Evolutionary conservation across 2,888 invertebrate species (phyloP).

Genomic region (Metopia argyrocephala): DNA sequence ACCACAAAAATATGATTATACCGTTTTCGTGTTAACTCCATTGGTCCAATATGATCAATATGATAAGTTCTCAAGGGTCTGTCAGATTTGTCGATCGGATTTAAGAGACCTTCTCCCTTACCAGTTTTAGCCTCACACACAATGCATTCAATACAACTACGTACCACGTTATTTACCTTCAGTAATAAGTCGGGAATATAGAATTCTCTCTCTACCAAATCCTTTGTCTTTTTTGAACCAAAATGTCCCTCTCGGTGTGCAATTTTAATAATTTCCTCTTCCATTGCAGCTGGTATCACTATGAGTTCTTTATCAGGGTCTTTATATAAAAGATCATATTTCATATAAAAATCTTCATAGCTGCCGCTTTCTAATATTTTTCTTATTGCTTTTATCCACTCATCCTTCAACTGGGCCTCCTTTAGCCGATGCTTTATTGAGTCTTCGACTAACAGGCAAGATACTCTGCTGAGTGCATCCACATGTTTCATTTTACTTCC

Average conservation of each 20-base stretch:
- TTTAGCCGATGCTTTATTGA: too few relatives aligned
- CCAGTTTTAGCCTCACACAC: constrained; percentile 28
- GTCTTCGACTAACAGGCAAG: not conserved
- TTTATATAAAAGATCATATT: not conserved
- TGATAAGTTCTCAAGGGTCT: too few relatives aligned
- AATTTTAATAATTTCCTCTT: too few relatives aligned
- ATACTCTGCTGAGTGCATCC: not conserved
- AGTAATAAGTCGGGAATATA: constrained; percentile 34
- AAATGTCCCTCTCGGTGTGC: constrained; percentile 75
- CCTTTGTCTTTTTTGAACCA: constrained; percentile 3
- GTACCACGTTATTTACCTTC: constrained; percentile 11
- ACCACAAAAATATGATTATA: too few relatives aligned
- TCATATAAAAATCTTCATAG: not conserved
- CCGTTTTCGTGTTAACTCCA: too few relatives aligned
- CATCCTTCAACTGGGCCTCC: too few relatives aligned
- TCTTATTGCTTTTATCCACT: not conserved
- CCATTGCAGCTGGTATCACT: too few relatives aligned
- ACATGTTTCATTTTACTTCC: not conserved
- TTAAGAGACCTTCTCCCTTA: constrained; percentile 56
- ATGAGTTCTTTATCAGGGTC: not conserved
- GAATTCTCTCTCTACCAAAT: constrained; percentile 33
- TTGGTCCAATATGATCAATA: too few relatives aligned
- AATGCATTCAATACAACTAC: constrained; percentile 36
- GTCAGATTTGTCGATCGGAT: too few relatives aligned
- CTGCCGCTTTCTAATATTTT: too few relatives aligned